A percentile compares a stretch with the other conserved stretches of the same genome.
phyloP scores from a whole-genome alignment of 2,888 invertebrate species.

The Smittia sp. region DNA sequence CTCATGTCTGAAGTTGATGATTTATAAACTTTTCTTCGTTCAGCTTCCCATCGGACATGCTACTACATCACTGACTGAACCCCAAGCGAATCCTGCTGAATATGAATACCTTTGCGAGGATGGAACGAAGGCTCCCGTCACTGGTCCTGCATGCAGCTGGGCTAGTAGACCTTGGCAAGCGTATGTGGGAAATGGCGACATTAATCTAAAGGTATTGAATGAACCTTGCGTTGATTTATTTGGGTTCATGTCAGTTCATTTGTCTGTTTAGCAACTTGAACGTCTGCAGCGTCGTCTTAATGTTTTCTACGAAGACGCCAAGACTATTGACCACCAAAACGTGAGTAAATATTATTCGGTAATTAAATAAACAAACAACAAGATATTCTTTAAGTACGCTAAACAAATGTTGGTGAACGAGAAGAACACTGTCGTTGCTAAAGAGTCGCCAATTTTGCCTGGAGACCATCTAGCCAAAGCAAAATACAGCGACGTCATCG shows the following conservation, averaged over 20 bases:
- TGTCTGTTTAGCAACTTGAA: constrained; percentile 47
- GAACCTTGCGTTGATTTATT: background rate
- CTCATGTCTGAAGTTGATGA: background rate
- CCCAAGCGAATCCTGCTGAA: constrained; percentile 63
- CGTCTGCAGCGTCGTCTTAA: constrained; percentile 50
- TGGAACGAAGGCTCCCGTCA: constrained; percentile 67
- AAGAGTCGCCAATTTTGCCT: constrained; percentile 58
- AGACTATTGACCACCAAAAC: constrained; percentile 42
- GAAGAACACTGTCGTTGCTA: constrained; percentile 48
- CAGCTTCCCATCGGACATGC: constrained; percentile 66
- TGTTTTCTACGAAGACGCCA: constrained; percentile 50
- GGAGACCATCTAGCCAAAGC: constrained; percentile 62
- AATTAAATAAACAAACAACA: too few relatives aligned
- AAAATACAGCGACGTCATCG: constrained; percentile 68
- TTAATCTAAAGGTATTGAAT: constrained; percentile 53
- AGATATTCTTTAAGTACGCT: constrained; percentile 46
- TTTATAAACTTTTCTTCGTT: constrained; percentile 39
- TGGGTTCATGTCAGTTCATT: background rate
- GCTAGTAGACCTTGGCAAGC: constrained; percentile 85
- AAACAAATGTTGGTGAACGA: constrained; percentile 43
- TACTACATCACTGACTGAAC: constrained; percentile 57
- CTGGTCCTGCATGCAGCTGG: constrained; percentile 71
- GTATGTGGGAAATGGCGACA: constrained; percentile 66
- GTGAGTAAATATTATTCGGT: too few relatives aligned
- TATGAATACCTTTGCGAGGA: constrained; percentile 78